Base-by-base conservation (phyloP, 2,888 invertebrate genomes). In the Euproctis similis region DNA sequence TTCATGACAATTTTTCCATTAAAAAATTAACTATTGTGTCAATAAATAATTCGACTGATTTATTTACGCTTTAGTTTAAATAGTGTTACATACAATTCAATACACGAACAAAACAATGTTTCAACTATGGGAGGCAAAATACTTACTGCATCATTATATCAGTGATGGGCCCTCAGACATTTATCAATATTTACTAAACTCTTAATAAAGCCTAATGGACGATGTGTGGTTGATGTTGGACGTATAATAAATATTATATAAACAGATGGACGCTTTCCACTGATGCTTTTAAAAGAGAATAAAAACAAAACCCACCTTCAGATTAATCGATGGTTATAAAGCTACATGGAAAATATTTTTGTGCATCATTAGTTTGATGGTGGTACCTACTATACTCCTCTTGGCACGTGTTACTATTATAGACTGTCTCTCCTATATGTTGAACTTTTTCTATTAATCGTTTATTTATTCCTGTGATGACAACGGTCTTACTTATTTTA, bases 281-380 rank as follows among this genome's bases (percentile, higher is more conserved):
- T 31, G 31, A 37, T 52, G 64, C 66, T 69, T 76, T 75, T 71
- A 66, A 68, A 14, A 70, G 53, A 53, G 50, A 59, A 36, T 38
- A 47, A 53, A 63, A n/a, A n/a, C n/a, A n/a, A 61, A 65, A 62
- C 57, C 48, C 51, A 49, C n/a, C 47, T 61, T 56, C 67, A 74
- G 78, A 81, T 81, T 80, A 81, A 84, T 81, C 61, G 75, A 72
- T 65, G 64, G 56, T 48, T 62, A 72, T 73, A 64, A 72, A 58
- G 69, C 54, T 51, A 84, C 82, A 84, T 48, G 78, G 55, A 62
- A 82, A 82, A 77, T 76, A 81, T 80, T 81, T 84, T 80, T 78
- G 70, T 66, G 73, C 63, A 61, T 78, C 82, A 70, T 84, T 78
- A 78, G 63, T 62, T 59, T 66, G 66, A 67, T 59, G 61, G 24